Conservation (phyloP, 2,888 invertebrate genomes). For the Cephonodes hylas region DNA sequence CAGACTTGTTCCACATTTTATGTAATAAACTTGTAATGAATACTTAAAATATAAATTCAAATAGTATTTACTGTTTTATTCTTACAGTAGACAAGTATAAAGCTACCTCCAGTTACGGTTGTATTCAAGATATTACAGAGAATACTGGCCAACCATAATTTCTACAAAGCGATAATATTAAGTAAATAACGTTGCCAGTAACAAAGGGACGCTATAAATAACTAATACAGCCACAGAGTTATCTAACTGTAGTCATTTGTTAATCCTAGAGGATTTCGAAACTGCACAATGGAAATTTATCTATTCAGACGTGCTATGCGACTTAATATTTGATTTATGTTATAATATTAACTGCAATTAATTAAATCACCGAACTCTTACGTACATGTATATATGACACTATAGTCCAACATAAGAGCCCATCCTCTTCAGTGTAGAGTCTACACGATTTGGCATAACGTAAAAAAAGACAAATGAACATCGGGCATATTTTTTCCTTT, state of each 20-base stretch:
- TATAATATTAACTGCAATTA: neutral
- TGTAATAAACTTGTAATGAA: too few species aligned
- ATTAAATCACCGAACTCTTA: neutral
- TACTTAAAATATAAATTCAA: too few species aligned
- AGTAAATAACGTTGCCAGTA: neutral
- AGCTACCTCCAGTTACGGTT: too few species aligned
- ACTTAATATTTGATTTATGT: neutral
- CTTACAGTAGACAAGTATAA: too few species aligned
- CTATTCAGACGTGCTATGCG: neutral
- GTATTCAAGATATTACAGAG: too few species aligned
- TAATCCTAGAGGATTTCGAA: neutral
- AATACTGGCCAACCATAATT: neutral
- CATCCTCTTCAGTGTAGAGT: too few species aligned
- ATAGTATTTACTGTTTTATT: too few species aligned
- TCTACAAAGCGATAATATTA: neutral
- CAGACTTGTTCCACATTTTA: too few species aligned
- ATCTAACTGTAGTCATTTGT: conserved; percentile 9
- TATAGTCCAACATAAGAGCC: too few species aligned
- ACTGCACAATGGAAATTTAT: neutral
- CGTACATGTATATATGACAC: neutral
- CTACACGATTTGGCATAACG: too few species aligned
- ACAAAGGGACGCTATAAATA: conserved; percentile 5
- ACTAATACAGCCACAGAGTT: conserved; percentile 11
- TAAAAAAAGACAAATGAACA: too few species aligned
- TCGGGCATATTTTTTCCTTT: too few species aligned